phyloP scores from a whole-genome alignment of 1,140 invertebrate species.

The Meteorus sp. region DNA sequence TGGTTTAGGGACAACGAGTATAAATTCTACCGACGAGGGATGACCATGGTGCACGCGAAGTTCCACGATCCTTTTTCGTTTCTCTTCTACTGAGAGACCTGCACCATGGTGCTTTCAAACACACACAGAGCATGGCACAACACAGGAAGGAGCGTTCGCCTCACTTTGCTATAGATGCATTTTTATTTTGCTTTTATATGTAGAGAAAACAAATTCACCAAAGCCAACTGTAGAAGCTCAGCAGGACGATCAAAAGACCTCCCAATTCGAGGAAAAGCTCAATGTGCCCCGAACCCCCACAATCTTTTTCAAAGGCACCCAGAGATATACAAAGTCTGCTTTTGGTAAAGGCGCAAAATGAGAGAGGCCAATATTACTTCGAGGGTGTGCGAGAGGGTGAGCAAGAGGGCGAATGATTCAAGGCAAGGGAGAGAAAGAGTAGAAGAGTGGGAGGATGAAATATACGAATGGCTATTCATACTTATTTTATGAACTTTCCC shows the following conservation, averaged over 20 bases:
- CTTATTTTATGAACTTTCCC: no score
- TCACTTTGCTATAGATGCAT: no score
- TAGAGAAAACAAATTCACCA: constrained; percentile 5
- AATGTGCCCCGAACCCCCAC: not conserved
- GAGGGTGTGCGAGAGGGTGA: no score
- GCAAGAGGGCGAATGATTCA: no score
- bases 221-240: constrained; percentile 7
- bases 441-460: no score
- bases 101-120: not conserved
- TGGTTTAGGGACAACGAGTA: constrained; percentile 53
- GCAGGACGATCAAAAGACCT: constrained; percentile 6
- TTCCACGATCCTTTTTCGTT: constrained; percentile 38
- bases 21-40: constrained; percentile 58
- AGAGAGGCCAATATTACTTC: no score
- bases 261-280: not conserved
- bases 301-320: constrained; percentile 16
- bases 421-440: no score
- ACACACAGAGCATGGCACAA: no score
- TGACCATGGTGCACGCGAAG: constrained; percentile 52
- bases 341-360: not conserved
- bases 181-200: not conserved
- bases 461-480: no score
- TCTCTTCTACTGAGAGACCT: constrained; percentile 12
- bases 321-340: not conserved
- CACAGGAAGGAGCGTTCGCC: no score